Evolutionary conservation across 53 echinoderm and acorn worm species (phyloP).

Genomic region (Arbacia lixula): DNA sequence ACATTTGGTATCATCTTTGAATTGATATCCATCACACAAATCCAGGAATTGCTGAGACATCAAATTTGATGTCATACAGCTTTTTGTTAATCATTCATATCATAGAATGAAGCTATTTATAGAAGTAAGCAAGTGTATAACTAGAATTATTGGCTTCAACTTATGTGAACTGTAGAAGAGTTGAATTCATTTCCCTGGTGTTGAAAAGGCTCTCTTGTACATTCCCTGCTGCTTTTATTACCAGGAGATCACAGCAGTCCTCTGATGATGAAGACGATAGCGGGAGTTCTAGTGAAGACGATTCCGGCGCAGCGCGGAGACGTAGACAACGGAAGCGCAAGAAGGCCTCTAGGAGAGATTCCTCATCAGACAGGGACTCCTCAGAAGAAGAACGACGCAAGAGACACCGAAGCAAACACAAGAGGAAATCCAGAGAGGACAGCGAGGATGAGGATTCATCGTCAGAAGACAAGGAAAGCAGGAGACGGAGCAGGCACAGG

Average conservation of each 20-base stretch:
- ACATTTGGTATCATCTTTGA: no score
- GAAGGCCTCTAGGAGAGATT: constrained; percentile 1
- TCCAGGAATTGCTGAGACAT: no score
- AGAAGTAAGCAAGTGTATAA: no score
- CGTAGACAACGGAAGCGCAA: constrained; percentile 25
- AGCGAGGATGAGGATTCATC: constrained; percentile 8
- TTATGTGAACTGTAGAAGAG: no score
- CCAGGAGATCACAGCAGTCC: constrained; percentile 8
- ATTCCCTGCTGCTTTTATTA: no score
- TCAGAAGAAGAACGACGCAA: constrained; percentile 5
- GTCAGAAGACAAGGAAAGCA: neutral
- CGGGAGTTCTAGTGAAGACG: constrained; percentile 20
- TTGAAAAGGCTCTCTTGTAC: no score
- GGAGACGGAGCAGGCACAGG: constrained; percentile 10
- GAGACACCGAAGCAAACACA: constrained; percentile 16
- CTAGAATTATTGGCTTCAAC: no score
- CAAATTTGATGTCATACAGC: no score
- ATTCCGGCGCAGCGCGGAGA: neutral
- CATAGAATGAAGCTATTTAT: no score
- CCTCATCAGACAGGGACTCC: neutral
- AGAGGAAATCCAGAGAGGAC: neutral
- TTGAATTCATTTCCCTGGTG: no score
- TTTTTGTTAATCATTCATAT: no score
- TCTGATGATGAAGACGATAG: constrained; percentile 34
- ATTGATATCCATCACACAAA: no score